phyloP scores from a whole-genome alignment of 1,140 invertebrate genomes.

The Sycophila sp. region DNA sequence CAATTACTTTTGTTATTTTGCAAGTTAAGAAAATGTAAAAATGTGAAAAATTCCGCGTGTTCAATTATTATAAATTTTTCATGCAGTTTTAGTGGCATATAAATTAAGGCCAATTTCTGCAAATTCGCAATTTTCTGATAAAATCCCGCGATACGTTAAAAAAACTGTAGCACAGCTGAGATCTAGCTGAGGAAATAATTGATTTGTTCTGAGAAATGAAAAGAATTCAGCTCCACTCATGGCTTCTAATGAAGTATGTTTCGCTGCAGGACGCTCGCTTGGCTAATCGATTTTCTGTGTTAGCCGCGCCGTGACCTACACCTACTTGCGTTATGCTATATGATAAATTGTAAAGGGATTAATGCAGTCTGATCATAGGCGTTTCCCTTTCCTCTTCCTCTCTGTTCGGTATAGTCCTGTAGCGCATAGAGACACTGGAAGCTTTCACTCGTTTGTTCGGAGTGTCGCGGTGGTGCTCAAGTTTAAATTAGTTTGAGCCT shows the following conservation, averaged over 20 bases:
- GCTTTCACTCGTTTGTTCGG: not conserved
- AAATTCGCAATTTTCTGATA: conserved; percentile 4
- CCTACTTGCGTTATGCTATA: not conserved
- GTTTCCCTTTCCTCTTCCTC: not conserved
- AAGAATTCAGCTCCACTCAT: too few relatives aligned
- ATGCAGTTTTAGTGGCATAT: too few relatives aligned
- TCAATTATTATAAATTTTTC: too few relatives aligned
- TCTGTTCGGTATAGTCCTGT: too few relatives aligned
- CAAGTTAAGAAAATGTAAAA: too few relatives aligned
- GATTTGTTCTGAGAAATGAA: too few relatives aligned
- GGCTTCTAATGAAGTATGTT: not conserved
- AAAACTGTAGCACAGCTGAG: not conserved
- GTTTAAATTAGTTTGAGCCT: not conserved
- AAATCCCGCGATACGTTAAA: not conserved
- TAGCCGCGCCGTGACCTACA: conserved; percentile 18
- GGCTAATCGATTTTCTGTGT: conserved; percentile 24
- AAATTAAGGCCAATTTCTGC: too few relatives aligned
- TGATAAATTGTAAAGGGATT: conserved; percentile 24
- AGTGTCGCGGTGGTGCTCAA: not conserved
- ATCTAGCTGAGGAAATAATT: too few relatives aligned
- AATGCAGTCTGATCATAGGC: too few relatives aligned
- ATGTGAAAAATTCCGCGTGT: too few relatives aligned
- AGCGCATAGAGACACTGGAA: not conserved
- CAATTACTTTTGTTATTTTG: too few relatives aligned
- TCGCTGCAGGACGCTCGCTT: not conserved